A percentile compares a stretch with the other conserved stretches of the same genome.
phyloP scores from a whole-genome alignment of 2,797 vertebrate genomes.

The Chelidonichthys spinosus region DNA sequence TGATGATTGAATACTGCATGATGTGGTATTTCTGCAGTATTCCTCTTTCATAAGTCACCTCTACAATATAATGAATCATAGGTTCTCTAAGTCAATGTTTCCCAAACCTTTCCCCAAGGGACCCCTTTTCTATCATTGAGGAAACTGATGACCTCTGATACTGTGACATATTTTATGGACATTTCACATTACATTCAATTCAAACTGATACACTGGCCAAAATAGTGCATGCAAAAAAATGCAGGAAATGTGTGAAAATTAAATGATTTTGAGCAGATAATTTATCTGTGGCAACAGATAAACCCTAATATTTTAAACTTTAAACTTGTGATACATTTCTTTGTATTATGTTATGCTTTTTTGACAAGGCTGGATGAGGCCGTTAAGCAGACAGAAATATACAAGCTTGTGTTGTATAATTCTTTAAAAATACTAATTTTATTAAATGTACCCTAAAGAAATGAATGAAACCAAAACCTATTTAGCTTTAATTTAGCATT shows the following conservation, averaged over 20 bases:
- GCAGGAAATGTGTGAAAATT: neutral
- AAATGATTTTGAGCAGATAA: neutral
- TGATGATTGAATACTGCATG: slow-evolving; percentile 13
- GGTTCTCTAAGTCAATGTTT: neutral
- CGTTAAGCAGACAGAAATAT: neutral
- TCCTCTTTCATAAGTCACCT: slow-evolving; percentile 4
- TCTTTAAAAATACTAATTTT: too few relatives aligned
- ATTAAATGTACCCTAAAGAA: too few relatives aligned
- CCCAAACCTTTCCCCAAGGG: neutral
- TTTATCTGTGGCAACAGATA: too few relatives aligned
- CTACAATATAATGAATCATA: neutral
- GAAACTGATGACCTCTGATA: neutral
- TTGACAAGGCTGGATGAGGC: neutral
- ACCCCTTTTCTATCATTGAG: neutral
- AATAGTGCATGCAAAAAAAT: neutral
- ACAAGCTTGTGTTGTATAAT: too few relatives aligned
- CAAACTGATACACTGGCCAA: neutral
- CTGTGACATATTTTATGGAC: neutral
- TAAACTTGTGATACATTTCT: too few relatives aligned
- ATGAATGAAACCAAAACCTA: too few relatives aligned
- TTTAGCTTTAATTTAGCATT: neutral
- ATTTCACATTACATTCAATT: neutral
- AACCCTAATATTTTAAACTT: too few relatives aligned
- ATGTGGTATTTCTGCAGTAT: slow-evolving; percentile 4
- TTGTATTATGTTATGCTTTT: too few relatives aligned